phyloP scores from a whole-genome alignment of 2,797 vertebrate species.

The Borostomias antarcticus region DNA sequence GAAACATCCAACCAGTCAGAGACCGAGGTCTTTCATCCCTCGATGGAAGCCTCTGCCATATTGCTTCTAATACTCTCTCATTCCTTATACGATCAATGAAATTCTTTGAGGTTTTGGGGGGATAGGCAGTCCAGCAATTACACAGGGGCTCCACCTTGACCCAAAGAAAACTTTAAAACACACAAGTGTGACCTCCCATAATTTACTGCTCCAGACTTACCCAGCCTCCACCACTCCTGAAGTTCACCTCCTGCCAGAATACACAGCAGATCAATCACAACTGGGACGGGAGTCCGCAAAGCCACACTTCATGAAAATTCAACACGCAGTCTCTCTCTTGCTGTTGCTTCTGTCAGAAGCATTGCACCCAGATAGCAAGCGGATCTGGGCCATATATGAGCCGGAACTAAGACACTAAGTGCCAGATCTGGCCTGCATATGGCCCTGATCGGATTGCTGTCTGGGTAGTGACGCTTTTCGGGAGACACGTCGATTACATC shows the following conservation, averaged over 20 bases:
- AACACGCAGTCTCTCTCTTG: constrained; percentile 64
- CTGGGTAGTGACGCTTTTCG: no score
- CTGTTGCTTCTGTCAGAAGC: constrained; percentile 53
- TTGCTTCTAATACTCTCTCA: constrained; percentile 32
- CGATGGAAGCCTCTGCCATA: constrained; percentile 35
- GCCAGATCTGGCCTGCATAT: no score
- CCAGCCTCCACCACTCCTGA: constrained; percentile 64
- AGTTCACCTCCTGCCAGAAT: constrained; percentile 66
- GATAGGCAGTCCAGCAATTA: constrained; percentile 55
- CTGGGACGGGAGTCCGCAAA: constrained; percentile 50
- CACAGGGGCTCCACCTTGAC: constrained; percentile 61
- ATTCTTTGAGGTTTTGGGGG: constrained; percentile 54
- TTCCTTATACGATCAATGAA: constrained; percentile 54
- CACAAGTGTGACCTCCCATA: constrained; percentile 74
- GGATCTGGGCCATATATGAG: no score
- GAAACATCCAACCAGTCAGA: constrained; percentile 36
- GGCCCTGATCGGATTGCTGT: no score
- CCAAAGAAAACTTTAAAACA: constrained; percentile 47
- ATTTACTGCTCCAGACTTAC: constrained; percentile 67
- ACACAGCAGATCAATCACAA: constrained; percentile 72
- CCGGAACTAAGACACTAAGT: no score
- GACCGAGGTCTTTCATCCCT: constrained; percentile 20
- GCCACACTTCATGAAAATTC: constrained; percentile 78
- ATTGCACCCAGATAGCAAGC: constrained; percentile 33
- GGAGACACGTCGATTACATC: constrained; percentile 59